Evolutionary conservation across 2,888 invertebrate genomes (phyloP), one percentile per base, ranked within the genome.

Genomic region (Dexiosoma caninum): DNA sequence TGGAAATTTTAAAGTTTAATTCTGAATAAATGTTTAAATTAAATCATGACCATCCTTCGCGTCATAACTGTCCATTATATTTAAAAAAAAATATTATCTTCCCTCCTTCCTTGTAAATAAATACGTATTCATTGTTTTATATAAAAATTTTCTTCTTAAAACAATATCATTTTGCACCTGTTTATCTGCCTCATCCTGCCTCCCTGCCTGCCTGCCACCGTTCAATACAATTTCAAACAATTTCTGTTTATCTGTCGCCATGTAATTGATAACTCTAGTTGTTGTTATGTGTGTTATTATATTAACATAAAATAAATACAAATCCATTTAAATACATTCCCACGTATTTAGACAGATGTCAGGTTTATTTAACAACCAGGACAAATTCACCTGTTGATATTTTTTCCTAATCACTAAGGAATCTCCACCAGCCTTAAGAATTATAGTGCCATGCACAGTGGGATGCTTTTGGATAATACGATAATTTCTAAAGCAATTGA

Each of bases 201-300:
- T 57, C 44, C 44, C 35, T 35, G 2, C 53, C 19, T 23, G 32
- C 21, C n/a, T 19, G 4, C 27, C n/a, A n/a, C n/a, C n/a, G n/a
- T n/a, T n/a, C n/a, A n/a, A n/a, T n/a, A n/a, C n/a, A n/a, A n/a
- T n/a, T n/a, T n/a, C n/a, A n/a, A n/a, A n/a, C n/a, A n/a, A 42
- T 59, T 12, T 21, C 16, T 53, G 9, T n/a, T 32, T 40, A 67
- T 30, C n/a, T 64, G 19, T 32, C 27, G 12, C 32, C 49, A 27
- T 42, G 57, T 78, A 70, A 71, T 66, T 70, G 49, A 64, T 70
- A 64, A 57, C 12, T 21, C 53, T 44, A 53, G 67, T 53, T 59
- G 57, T 51, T 16, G 21, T 21, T 66, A 35, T 27, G n/a, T n/a
- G n/a, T 42, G 4, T 57, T 21, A 21, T 30, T 19, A 2, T 5